Conservation (phyloP, 2,797 vertebrate species). For the Cephalopachus bancanus region DNA sequence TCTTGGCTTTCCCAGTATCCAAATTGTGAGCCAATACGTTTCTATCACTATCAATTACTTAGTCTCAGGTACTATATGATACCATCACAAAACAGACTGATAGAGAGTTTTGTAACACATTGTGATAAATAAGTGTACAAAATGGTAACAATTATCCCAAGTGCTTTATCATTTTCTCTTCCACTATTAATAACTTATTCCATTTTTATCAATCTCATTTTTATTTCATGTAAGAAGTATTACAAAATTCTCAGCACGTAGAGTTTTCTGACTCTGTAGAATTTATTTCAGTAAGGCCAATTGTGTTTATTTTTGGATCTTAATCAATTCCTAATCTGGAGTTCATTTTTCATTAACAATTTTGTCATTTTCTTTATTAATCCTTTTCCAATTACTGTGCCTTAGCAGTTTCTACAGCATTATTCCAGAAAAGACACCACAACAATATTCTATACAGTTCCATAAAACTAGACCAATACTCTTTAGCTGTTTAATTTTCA, state of each 20-base stretch:
- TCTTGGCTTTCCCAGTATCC: too few species aligned
- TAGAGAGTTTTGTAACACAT: background rate
- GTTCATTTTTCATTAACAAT: background rate
- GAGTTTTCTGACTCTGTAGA: background rate
- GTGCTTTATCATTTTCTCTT: background rate
- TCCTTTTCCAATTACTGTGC: background rate
- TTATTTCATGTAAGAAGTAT: background rate
- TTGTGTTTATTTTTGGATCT: background rate
- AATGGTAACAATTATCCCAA: background rate
- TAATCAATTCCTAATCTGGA: background rate
- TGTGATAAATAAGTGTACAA: background rate
- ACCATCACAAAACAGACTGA: background rate
- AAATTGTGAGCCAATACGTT: background rate
- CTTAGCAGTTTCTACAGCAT: slow-evolving; percentile 2
- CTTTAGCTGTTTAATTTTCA: background rate
- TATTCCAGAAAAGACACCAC: background rate
- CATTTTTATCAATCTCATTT: background rate
- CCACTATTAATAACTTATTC: background rate
- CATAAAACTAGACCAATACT: background rate
- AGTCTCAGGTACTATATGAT: background rate
- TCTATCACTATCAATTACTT: background rate
- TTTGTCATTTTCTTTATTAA: slow-evolving; percentile 8
- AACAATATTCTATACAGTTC: background rate
- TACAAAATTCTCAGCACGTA: background rate
- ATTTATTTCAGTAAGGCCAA: background rate